Percentiles rank a stretch among this genome's conserved stretches.
Evolutionary conservation across 2,797 vertebrate species (phyloP).

Genomic region (Malacoctenus gilli): DNA sequence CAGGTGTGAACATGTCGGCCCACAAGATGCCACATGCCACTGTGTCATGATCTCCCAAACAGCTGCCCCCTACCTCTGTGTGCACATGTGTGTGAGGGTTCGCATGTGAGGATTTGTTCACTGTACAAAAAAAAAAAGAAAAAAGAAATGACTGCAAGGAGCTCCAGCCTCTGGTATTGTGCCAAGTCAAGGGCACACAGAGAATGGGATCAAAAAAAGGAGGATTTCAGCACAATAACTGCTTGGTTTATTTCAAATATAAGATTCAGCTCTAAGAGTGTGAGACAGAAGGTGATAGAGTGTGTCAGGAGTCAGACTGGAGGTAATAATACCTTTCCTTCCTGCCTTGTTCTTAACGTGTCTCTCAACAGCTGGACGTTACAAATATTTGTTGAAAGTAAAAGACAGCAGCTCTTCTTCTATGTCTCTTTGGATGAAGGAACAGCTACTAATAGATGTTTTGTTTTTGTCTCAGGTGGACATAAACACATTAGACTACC

Average conservation of each 20-base stretch:
- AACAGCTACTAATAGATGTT: slow-evolving; percentile 19
- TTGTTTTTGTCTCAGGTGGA: slow-evolving; percentile 82
- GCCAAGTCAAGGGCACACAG: slow-evolving; percentile 66
- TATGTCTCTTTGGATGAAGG: slow-evolving; percentile 22
- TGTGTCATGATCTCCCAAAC: slow-evolving; percentile 72
- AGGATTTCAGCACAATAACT: slow-evolving; percentile 13
- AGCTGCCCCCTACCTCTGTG: slow-evolving; percentile 67
- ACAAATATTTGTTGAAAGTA: neutral
- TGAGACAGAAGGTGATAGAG: slow-evolving; percentile 17
- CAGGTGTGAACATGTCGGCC: slow-evolving; percentile 79
- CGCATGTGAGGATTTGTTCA: slow-evolving; percentile 25
- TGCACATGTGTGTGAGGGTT: slow-evolving; percentile 32
- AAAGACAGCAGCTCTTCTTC: neutral
- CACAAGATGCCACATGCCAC: slow-evolving; percentile 75
- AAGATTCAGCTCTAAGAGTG: slow-evolving; percentile 2
- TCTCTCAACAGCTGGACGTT: neutral
- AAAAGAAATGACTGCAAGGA: slow-evolving; percentile 40
- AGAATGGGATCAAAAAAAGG: slow-evolving; percentile 31
- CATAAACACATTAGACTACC: slow-evolving; percentile 92
- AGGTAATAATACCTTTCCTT: too few species aligned
- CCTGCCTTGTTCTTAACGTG: neutral
- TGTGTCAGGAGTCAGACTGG: too few species aligned
- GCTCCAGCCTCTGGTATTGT: too few species aligned
- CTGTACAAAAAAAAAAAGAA: too few species aligned
- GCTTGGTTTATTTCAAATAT: slow-evolving; percentile 14